These are phyloP conservation scores for Poeciliopsis prolifica DNA, from an alignment of 2,113 vertebrate genomes.

Conservation along the genomic window DNA sequence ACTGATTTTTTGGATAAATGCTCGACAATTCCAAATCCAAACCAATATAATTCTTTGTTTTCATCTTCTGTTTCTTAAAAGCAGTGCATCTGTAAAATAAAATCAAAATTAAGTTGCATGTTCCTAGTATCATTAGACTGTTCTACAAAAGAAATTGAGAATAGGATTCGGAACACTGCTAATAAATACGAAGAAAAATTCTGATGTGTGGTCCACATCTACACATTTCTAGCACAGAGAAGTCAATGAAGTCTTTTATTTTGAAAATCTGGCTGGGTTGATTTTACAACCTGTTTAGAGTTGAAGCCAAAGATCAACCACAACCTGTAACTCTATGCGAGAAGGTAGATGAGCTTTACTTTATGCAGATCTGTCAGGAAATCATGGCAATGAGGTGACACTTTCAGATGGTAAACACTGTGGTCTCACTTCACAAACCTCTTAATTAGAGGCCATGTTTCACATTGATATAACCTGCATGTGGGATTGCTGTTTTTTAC, in stretches of 20 bases:
- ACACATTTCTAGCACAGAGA: too few relatives aligned
- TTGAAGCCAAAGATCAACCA: background rate
- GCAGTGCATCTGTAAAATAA: background rate
- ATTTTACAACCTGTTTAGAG: background rate
- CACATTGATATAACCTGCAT: background rate
- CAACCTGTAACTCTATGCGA: background rate
- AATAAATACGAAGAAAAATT: background rate
- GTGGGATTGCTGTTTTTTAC: background rate
- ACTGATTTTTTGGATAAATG: background rate
- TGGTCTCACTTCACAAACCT: background rate
- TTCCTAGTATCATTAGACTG: too few relatives aligned
- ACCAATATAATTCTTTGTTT: background rate
- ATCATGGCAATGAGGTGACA: background rate
- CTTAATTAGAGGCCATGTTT: background rate
- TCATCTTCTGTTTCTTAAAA: background rate
- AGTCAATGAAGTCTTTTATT: conserved; percentile 10
- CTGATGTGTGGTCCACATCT: too few relatives aligned
- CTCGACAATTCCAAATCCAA: background rate
- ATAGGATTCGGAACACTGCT: too few relatives aligned
- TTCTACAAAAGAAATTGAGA: background rate
- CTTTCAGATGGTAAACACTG: background rate
- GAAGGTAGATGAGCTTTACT: too few relatives aligned
- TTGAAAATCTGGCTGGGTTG: background rate
- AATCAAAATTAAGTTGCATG: background rate
- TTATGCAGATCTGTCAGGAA: background rate